A percentile compares a stretch with the other conserved stretches of the same genome.
Conservation (phyloP, 92 coral and sea anemone genomes). For the Diadumene lineata region DNA sequence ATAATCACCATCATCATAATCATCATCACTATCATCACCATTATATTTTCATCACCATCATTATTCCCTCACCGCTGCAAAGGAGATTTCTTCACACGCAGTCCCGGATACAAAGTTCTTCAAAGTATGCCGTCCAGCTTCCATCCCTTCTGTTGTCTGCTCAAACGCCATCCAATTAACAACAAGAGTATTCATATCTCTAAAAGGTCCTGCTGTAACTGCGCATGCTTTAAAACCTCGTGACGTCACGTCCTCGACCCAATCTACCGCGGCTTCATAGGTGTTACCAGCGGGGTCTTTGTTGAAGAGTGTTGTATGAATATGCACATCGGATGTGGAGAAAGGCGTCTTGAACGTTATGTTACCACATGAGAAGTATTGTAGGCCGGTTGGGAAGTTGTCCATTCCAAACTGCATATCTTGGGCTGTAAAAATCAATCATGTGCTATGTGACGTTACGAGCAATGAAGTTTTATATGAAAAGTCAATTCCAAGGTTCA, state of each 20-base stretch:
- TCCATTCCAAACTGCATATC: slow-evolving; percentile 60
- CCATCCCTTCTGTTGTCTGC: slow-evolving; percentile 50
- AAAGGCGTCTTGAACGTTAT: slow-evolving; percentile 45
- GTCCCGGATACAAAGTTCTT: slow-evolving; percentile 61
- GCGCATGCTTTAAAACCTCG: slow-evolving; percentile 67
- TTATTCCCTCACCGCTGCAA: slow-evolving; percentile 45
- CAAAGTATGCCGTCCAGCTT: slow-evolving; percentile 51
- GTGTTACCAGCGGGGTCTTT: slow-evolving; percentile 52
- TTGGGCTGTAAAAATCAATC: slow-evolving; percentile 18
- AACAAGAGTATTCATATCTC: slow-evolving; percentile 49
- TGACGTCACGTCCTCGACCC: slow-evolving; percentile 65
- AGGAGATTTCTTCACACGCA: slow-evolving; percentile 36
- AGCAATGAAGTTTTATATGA: no score
- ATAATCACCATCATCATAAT: not conserved
- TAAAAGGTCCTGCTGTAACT: slow-evolving; percentile 61
- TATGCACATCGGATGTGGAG: slow-evolving; percentile 51
- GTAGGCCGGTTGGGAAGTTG: slow-evolving; percentile 45
- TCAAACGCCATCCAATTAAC: slow-evolving; percentile 75
- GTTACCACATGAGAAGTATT: slow-evolving; percentile 41
- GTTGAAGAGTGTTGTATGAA: slow-evolving; percentile 62
- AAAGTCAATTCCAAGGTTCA: no score
- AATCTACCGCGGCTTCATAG: slow-evolving; percentile 78
- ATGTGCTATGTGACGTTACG: no score
- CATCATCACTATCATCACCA: not conserved
- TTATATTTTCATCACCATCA: no score